phyloP scores from a whole-genome alignment of 2,113 vertebrate genomes.

The Cheilinus undulatus region DNA sequence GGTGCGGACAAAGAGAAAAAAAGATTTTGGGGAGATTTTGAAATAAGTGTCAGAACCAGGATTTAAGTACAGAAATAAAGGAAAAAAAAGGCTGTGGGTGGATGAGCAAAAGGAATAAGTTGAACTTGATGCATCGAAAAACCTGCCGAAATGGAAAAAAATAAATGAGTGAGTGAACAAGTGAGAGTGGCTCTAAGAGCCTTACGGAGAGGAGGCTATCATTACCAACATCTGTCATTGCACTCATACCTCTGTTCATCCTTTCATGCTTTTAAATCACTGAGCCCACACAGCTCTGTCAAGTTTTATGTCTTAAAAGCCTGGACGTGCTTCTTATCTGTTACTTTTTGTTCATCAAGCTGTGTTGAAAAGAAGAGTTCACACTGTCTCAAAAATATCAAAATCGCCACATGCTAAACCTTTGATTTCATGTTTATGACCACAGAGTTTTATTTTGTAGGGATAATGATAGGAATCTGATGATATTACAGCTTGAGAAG shows the following conservation, averaged over 20 bases:
- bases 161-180: slow-evolving; percentile 39
- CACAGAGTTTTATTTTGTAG: not conserved
- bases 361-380: not conserved
- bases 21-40: slow-evolving; percentile 20
- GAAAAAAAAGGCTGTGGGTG: not conserved
- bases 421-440: slow-evolving; percentile 4
- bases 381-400: not conserved
- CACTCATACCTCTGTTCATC: not conserved
- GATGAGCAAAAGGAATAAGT: slow-evolving; percentile 36
- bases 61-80: not conserved
- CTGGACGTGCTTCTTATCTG: not conserved
- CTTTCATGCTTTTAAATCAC: slow-evolving; percentile 41
- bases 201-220: slow-evolving; percentile 22
- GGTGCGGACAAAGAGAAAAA: not conserved
- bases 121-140: slow-evolving; percentile 36
- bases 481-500: not conserved
- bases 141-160: slow-evolving; percentile 17
- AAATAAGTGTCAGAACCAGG: slow-evolving; percentile 1
- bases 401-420: not conserved
- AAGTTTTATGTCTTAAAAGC: slow-evolving; percentile 5
- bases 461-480: not conserved
- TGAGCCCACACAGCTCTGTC: slow-evolving; percentile 9
- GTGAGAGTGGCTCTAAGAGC: slow-evolving; percentile 29
- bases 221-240: slow-evolving; percentile 44
- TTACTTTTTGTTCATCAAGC: not conserved